phyloP scores from a whole-genome alignment of 1,140 invertebrate genomes.

The Meloidogyne hapla region DNA sequence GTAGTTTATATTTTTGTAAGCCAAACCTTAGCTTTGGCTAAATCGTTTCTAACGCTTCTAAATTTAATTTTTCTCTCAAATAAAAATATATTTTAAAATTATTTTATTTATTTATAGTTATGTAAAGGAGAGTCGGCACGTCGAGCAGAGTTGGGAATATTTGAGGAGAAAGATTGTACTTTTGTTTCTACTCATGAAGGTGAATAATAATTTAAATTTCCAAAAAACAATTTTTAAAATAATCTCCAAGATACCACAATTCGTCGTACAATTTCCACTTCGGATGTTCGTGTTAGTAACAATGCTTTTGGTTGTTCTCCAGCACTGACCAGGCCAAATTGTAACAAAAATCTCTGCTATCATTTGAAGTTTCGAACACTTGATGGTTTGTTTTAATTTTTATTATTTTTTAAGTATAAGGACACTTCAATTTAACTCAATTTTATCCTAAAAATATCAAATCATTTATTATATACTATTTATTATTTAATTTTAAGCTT shows the following conservation, averaged over 20 bases:
- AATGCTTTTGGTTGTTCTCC: slow-evolving; percentile 60
- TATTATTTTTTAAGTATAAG: background rate
- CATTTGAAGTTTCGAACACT: slow-evolving; percentile 79
- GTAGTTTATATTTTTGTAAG: too few relatives aligned
- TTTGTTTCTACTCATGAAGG: slow-evolving; percentile 62
- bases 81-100: too few relatives aligned
- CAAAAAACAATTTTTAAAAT: too few relatives aligned
- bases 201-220: too few relatives aligned
- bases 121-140: slow-evolving; percentile 7
- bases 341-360: slow-evolving; percentile 62
- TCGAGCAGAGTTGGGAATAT: slow-evolving; percentile 51
- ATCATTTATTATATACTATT: too few relatives aligned
- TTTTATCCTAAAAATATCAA: too few relatives aligned
- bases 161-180: slow-evolving; percentile 57
- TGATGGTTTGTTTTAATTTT: slow-evolving; percentile 70
- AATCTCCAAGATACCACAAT: slow-evolving; percentile 54
- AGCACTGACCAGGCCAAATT: slow-evolving; percentile 46
- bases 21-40: too few relatives aligned
- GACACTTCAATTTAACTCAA: too few relatives aligned
- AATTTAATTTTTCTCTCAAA: too few relatives aligned
- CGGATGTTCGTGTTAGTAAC: slow-evolving; percentile 59
- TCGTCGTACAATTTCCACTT: slow-evolving; percentile 55
- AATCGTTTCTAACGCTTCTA: too few relatives aligned
- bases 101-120: background rate
- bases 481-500: too few relatives aligned